Evolutionary conservation across 2,888 invertebrate genomes (phyloP), one percentile per base, ranked within the genome.

Genomic region (Antheraea yamamai): DNA sequence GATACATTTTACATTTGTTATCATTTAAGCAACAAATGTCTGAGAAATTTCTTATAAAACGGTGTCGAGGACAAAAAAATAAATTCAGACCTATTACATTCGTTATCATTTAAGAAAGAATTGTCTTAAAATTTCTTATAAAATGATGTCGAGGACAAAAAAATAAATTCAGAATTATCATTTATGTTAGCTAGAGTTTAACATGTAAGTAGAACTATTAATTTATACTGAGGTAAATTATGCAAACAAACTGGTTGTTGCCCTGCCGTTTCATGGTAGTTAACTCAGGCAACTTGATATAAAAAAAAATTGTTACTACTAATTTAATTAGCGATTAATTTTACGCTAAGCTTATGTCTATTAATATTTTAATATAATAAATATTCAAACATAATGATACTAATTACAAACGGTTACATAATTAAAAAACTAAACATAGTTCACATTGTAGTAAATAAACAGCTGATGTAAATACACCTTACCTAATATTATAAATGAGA

Each of bases 221-320:
- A 70, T 70, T 70, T 70, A 70, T 70, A 39, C 70, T 39, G 70
- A 39, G 39, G 20, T 70, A 70, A 70, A 39, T 70, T 39, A 70
- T 70, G 70, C 70, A 70, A 70, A 70, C 39, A 70, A 70, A 70
- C 70, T 70, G 70, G 70, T 70, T 70, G 70, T 70, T 39, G 20
- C 39, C 39, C 70, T 26, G 70, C 70, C 70, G 39, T 70, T 70
- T 70, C 39, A 70, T 70, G 39, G 70, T 70, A 70, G 70, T 70
- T 70, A 70, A n/a, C 35, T 35, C n/a, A 39, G 39, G 39, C 20
- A 39, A 12, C 20, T 39, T 39, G n/a, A 16, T 39, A 70, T 70
- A 70, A 70, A 70, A 66, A 23, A n/a, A 14, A 70, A 68, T 70
- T n/a, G 12, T 39, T 39, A 68, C 10, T 39, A 8, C 39, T n/a